Evolutionary conservation across 2,797 vertebrate species (phyloP).

Genomic region (Florisuga fusca): DNA sequence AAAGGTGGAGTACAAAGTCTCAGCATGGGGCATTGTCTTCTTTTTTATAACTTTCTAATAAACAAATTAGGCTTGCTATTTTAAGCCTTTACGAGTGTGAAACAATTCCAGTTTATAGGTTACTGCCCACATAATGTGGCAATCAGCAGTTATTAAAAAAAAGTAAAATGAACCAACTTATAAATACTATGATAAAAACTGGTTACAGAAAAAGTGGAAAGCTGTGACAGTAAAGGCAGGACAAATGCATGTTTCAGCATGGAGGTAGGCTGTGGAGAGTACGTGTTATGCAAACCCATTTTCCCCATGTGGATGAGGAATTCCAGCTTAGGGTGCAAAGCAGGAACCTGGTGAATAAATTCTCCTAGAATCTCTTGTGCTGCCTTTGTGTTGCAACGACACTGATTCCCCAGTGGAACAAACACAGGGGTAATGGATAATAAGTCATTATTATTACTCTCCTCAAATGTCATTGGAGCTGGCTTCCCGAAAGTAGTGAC

Average conservation of each 20-base stretch:
- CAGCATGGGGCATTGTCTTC: conserved; percentile 25
- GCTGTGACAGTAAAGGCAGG: background rate
- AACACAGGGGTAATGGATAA: background rate
- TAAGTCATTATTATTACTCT: background rate
- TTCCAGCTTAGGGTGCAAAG: background rate
- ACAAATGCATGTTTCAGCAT: background rate
- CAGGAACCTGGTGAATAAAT: background rate
- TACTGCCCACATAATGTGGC: conserved; percentile 17
- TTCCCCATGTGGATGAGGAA: background rate
- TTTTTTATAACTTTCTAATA: conserved; percentile 52
- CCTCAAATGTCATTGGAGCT: background rate
- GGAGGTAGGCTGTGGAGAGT: background rate
- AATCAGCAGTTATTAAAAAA: conserved; percentile 55
- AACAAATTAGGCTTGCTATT: conserved; percentile 69
- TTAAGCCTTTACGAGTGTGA: conserved; percentile 59
- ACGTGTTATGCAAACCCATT: background rate
- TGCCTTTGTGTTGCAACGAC: background rate
- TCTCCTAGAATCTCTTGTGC: background rate
- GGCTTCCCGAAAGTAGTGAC: background rate
- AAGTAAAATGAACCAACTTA: conserved; percentile 12
- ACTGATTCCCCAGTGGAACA: background rate
- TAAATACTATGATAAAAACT: conserved; percentile 22
- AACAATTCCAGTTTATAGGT: conserved; percentile 48
- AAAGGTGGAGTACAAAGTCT: conserved; percentile 27
- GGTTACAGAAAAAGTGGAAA: background rate